A percentile compares a stretch with the other conserved stretches of the same genome.
These are phyloP conservation scores for Hemichromis elongatus DNA, from an alignment of 2,113 vertebrate species.

Conservation along the genomic window DNA sequence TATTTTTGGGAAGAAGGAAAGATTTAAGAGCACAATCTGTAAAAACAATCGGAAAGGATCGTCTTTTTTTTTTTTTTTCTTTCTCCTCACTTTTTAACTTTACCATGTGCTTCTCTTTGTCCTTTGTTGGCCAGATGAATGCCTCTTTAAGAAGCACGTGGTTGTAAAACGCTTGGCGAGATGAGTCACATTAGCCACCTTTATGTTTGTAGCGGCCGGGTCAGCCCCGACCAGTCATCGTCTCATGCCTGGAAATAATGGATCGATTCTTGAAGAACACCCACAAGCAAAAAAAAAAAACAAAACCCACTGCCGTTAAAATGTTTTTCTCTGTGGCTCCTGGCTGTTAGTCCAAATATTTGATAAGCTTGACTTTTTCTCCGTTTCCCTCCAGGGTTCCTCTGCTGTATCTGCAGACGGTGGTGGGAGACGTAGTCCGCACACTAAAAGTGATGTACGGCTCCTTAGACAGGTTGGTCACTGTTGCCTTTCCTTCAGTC, in stretches of 20 bases:
- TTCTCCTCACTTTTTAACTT: neutral
- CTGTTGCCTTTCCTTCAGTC: neutral
- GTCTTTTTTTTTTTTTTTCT: neutral
- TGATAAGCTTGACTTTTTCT: neutral
- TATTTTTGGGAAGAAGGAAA: neutral
- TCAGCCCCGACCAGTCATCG: neutral
- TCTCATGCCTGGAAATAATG: neutral
- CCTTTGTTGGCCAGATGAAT: neutral
- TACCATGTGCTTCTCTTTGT: slow-evolving; percentile 1
- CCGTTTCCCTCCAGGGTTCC: slow-evolving; percentile 78
- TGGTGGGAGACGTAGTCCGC: slow-evolving; percentile 80
- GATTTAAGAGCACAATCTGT: slow-evolving; percentile 10
- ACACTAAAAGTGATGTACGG: slow-evolving; percentile 89
- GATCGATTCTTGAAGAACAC: neutral
- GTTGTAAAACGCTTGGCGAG: neutral
- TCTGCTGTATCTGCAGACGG: slow-evolving; percentile 82
- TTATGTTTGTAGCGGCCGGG: neutral
- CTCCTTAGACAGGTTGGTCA: slow-evolving; percentile 84
- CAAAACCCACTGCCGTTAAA: neutral
- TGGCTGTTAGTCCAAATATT: neutral
- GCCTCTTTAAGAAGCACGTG: neutral
- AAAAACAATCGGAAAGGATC: slow-evolving; percentile 1
- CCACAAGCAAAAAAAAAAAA: neutral
- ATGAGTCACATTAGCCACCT: slow-evolving; percentile 3
- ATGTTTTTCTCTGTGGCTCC: neutral